A percentile compares a stretch with the other conserved stretches of the same genome.
Evolutionary conservation across 2,113 vertebrate genomes (phyloP).

Genomic region (Polypterus bichir): DNA sequence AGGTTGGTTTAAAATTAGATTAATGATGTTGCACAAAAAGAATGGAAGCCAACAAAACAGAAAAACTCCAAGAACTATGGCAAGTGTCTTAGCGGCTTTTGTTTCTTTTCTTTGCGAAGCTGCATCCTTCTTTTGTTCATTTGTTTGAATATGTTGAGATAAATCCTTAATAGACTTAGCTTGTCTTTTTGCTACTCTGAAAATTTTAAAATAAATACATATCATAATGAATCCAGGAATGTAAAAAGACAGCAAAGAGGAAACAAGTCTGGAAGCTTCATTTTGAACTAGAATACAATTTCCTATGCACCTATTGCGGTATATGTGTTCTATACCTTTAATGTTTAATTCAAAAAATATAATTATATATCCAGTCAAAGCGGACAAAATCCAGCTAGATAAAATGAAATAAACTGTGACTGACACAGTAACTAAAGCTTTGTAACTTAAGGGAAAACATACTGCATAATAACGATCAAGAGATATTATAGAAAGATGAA

Average conservation of each 20-base stretch:
- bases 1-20: slow-evolving; percentile 44
- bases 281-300: slow-evolving; percentile 1
- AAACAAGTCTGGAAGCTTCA: neutral
- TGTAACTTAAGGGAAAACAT: slow-evolving; percentile 18
- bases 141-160: slow-evolving; percentile 24
- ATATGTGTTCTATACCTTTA: neutral
- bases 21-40: slow-evolving; percentile 43
- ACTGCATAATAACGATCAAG: slow-evolving; percentile 31
- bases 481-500: slow-evolving; percentile 64
- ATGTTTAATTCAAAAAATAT: slow-evolving; percentile 7
- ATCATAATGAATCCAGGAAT: slow-evolving; percentile 2
- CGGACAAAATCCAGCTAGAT: slow-evolving; percentile 22
- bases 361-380: slow-evolving; percentile 15
- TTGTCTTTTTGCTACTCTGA: slow-evolving; percentile 1
- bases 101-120: slow-evolving; percentile 37
- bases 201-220: slow-evolving; percentile 4
- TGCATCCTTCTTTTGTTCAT: neutral
- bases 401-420: slow-evolving; percentile 10
- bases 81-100: slow-evolving; percentile 55
- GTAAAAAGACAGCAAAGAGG: slow-evolving; percentile 1
- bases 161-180: slow-evolving; percentile 41
- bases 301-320: neutral
- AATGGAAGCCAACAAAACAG: slow-evolving; percentile 58
- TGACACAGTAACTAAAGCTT: slow-evolving; percentile 9
- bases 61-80: slow-evolving; percentile 51